Evolutionary conservation across 2,888 invertebrate genomes (phyloP), one percentile per base, ranked within the genome.

Genomic region (Drosophila helvetica): DNA sequence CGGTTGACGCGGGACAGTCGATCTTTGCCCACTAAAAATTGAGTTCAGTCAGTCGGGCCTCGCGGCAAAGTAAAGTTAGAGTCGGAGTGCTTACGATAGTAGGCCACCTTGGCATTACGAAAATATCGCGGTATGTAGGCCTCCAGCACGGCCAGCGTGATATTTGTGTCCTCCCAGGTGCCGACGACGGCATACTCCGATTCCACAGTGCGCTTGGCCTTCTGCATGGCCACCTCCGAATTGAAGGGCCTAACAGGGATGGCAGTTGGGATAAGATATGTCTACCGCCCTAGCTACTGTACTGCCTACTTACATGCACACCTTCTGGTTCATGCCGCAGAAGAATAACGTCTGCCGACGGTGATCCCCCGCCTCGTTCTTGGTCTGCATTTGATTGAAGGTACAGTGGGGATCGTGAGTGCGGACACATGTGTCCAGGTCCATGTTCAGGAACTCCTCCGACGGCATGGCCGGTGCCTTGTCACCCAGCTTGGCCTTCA

Each of bases 181-280:
- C 97, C 97, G 1, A 98, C 97, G 0, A 97, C 97, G 0, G 97
- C 95, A 87, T 97, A 98, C 79, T 97, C 95, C 84, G 95, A 93
- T 88, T 97, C 97, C 0, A 97, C 97, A 7, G 96, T 96, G 48
- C 94, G 93, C 92, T 97, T 97, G 0, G 97, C 97, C 73, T 95
- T 94, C 91, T 97, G 96, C 86, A 97, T 91, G 5, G 97, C 96
- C 57, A 95, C 95, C 33, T 94, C 92, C 1, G 96, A 96, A 91
- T 97, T 97, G 92, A 97, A 97, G 42, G 97, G 97, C 80, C 97
- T 96, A 93, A 65, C 93, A 18, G 43, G 25, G 6, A 25, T 25
- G 9, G 9, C 42, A 5, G 42, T 50, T 42, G 9, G 33, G 22
- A 64, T 8, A n/a, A 38, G 10, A 9, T 27, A 7, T 1, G 27